Base-by-base conservation (phyloP, 2,797 vertebrate species). In the Anguilla marmorata region DNA sequence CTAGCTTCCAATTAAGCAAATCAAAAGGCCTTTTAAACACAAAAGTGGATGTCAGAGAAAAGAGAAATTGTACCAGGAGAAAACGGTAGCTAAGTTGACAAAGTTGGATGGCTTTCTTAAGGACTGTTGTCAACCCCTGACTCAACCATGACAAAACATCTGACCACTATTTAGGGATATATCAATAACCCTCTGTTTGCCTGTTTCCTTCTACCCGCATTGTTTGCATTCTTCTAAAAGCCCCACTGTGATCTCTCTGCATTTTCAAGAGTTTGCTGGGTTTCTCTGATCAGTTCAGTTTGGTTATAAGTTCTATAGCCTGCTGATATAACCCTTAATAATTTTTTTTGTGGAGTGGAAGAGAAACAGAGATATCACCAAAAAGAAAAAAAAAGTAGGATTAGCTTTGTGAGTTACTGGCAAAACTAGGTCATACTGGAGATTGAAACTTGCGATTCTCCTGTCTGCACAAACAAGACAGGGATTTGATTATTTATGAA, bases 401-500 rank as follows among this genome's bases (percentile, higher is more conserved):
- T 30, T 84, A 19, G 11, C 19, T 91, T n/a, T 88, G 84, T 89
- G 85, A 91, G 92, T 90, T 91, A 92, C 92, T 90, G 91, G 74
- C 60, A 69, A 86, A 87, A 88, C 87, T 87, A 91, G 88, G 88
- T 89, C 85, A 72, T 87, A 79, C 88, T 82, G 21, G 54, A 85
- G 85, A 90, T 87, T 88, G 56, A 86, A 89, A 85, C 86, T 84
- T 69, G 87, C 80, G 86, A 72, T 37, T 87, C 84, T 87, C 41
- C 82, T 85, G 86, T 48, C 87, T 83, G 86, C 85, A 88, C 85
- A 90, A 90, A 89, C 91, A 90, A 84, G 45, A 82, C 58, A 87
- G 87, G 88, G 88, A 85, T 91, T 87, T 9, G 83, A 80, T 91
- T 91, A 90, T 93, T 93, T 90, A 84, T 86, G 48, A 91, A 89